Evolutionary conservation across 2,113 vertebrate genomes (phyloP), one percentile per base, ranked within the genome.

Genomic region (Microcebus griseorufus): DNA sequence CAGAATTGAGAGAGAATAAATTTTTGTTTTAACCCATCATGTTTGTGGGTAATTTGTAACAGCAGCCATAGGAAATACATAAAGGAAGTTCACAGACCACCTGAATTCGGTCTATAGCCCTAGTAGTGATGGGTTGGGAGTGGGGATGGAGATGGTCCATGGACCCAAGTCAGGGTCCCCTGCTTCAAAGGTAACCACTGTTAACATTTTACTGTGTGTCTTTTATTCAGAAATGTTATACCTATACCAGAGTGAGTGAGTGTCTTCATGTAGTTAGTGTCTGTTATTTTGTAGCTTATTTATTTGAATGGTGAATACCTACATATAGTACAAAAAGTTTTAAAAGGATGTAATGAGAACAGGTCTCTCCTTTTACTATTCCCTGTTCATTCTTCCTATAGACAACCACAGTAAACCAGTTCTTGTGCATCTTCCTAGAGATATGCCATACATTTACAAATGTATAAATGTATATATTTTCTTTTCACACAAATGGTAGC

Each of bases 221-320:
- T 25, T 62, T 72, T 9, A 45, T 60, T 58, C 53, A 60, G 27
- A 60, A 60, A 45, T 75, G 13, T 73, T 55, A 55, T 18, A 55
- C 16, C 16, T 45, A 60, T 72, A 88, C 12, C 13, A 62, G 20
- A 45, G 37, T 42, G 29, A 86, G 14, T 70, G 3, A 10, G n/a
- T 75, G 86, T 75, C 53, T 75, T 75, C 29, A 34, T 83, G 8
- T 88, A 42, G 70, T 55, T 55, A 55, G 53, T 51, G 37, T 62
- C 48, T 91, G 8, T 60, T 82, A 20, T 70, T 82, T 94, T 92
- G 70, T 18, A 92, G 72, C 76, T 87, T 86, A 58, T 32, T 90
- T 86, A 84, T 95, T 81, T n/a, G 62, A 88, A 83, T 53, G 32
- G 23, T 88, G 81, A 91, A 37, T 70, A 23, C 2, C 64, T 37